Percentiles rank a stretch among this genome's conserved stretches.
Conservation (phyloP, 1,140 invertebrate genomes). For the Chlorops oryzae region DNA sequence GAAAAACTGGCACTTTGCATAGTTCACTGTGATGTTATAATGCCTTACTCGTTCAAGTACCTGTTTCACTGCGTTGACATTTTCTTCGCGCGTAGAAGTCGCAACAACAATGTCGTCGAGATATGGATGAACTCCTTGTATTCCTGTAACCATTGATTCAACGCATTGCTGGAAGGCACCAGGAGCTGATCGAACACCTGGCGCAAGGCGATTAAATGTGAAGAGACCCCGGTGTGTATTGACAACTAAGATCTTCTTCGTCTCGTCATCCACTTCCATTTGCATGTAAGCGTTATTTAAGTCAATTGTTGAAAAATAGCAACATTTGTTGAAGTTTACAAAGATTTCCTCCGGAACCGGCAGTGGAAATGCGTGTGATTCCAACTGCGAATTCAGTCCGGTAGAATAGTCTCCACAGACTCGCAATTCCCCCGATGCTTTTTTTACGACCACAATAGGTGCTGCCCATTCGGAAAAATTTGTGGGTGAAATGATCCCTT, state of each 20-base stretch:
- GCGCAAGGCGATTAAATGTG: not conserved
- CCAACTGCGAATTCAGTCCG: slow-evolving; percentile 4
- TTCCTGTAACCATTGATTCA: no score
- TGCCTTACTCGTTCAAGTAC: no score
- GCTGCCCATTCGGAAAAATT: slow-evolving; percentile 40
- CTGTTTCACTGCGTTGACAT: no score
- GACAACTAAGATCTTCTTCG: slow-evolving; percentile 4
- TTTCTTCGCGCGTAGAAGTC: no score
- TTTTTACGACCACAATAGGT: slow-evolving; percentile 42
- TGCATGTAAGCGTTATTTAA: slow-evolving; percentile 4
- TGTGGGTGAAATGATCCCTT: slow-evolving; percentile 15
- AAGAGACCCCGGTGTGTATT: slow-evolving; percentile 7
- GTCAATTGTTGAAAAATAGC: slow-evolving; percentile 1
- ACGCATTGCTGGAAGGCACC: not conserved
- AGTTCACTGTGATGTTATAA: no score
- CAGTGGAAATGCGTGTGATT: slow-evolving; percentile 12
- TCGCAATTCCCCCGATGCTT: no score
- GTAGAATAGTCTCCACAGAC: slow-evolving; percentile 25
- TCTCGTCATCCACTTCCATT: not conserved
- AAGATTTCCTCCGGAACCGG: slow-evolving; percentile 12
- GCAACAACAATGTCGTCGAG: no score
- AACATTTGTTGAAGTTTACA: slow-evolving; percentile 1
- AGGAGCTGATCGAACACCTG: slow-evolving; percentile 1
- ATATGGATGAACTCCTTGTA: no score
- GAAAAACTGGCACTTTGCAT: no score